Percentiles rank a stretch among this genome's conserved stretches.
Evolutionary conservation across 2,113 vertebrate species (phyloP).

Genomic region (Megalops atlanticus): DNA sequence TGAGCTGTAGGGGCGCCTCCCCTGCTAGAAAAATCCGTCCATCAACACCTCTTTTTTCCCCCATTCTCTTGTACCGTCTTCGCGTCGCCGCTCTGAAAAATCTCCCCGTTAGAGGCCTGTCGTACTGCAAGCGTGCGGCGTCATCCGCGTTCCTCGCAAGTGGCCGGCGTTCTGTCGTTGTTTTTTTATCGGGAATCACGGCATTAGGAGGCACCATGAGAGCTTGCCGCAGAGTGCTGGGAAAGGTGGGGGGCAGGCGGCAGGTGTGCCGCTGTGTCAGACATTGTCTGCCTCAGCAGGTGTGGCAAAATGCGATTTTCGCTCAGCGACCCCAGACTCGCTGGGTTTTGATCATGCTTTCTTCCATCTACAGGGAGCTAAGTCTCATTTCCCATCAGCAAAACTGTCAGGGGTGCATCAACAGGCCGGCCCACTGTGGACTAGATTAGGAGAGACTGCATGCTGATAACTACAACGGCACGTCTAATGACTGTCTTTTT

Average conservation of each 20-base stretch:
- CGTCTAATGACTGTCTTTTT: not conserved
- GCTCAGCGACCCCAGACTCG: slow-evolving; percentile 15
- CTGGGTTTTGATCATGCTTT: slow-evolving; percentile 34
- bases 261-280: slow-evolving; percentile 18
- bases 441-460: no score
- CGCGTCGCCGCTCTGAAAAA: not conserved
- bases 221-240: not conserved
- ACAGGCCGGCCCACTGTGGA: not conserved
- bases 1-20: not conserved
- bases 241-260: not conserved
- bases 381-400: not conserved
- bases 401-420: not conserved
- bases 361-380: not conserved
- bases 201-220: not conserved
- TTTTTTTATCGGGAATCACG: not conserved
- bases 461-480: not conserved
- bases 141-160: not conserved
- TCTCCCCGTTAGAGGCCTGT: not conserved
- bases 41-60: not conserved
- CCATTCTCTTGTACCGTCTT: not conserved
- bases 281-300: slow-evolving; percentile 33
- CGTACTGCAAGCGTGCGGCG: not conserved
- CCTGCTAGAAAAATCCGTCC: no score
- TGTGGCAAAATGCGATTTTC: slow-evolving; percentile 32
- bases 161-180: not conserved